Evolutionary conservation across 2,113 vertebrate genomes (phyloP), one percentile per base, ranked within the genome.

Genomic region (Syngnathus typhle): DNA sequence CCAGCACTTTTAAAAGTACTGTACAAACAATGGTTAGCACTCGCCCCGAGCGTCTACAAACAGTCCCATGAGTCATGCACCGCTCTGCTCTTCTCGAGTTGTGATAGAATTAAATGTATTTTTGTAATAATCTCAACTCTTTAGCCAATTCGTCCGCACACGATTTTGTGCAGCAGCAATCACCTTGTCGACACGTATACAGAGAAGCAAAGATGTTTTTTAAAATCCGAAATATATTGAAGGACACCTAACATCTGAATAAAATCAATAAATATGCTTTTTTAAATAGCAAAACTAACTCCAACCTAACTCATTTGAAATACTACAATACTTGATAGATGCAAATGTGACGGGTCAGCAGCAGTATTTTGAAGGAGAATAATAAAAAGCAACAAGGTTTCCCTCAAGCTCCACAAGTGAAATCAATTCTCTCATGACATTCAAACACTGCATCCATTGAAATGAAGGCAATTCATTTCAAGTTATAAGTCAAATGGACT

Each of bases 1-100:
- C 47, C 61, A 63, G 61, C 61, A 32, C 9, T 46, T 46, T 46
- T 16, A 63, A 44, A 63, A 63, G 61, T 32, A 46, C 41, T 63
- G 61, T 23, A 63, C 16, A 60, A n/a, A 63, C 41, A 44, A 43
- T n/a, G 59, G 19, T 41, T 60, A 59, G 10, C 56, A 59, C 16
- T 37, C 9, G 56, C 56, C 56, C 36, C 36, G 36, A 37, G 56
- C 56, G 7, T 16, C 56, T 19, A 37, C 56, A 19, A 36, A 58
- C 55, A 60, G 32, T 38, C 36, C 15, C 36, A 38, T 60, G 56
- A 60, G 32, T 60, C 56, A 38, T 60, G 56, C 36, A 37, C 12
- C 9, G 56, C 27, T 10, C 56, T 19, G 56, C 32, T 7, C 37
- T 36, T 59, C 18, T 3, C 7, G 37, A 59, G 27, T 59, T 59